These are phyloP conservation scores for Drosophila planitibia DNA, from an alignment of 2,888 invertebrate genomes.

Conservation along the genomic window DNA sequence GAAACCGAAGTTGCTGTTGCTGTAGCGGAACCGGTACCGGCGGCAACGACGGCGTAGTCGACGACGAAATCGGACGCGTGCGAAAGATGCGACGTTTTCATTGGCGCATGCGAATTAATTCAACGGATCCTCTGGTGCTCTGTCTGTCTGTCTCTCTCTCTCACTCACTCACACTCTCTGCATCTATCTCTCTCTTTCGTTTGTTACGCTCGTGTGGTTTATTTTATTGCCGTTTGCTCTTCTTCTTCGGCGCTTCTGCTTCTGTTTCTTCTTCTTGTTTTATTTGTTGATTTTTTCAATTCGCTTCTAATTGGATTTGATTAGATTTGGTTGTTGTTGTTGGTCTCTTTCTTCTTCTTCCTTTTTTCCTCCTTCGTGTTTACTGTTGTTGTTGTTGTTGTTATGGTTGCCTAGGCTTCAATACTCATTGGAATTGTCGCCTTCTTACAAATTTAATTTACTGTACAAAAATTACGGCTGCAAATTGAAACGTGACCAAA, in stretches of 20 bases:
- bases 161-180: conserved; percentile 1
- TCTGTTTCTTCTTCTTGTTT: conserved; percentile 13
- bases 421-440: conserved; percentile 25
- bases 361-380: conserved; percentile 18
- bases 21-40: conserved; percentile 37
- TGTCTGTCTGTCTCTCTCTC: conserved; percentile 6
- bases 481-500: conserved; percentile 46
- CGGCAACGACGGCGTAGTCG: conserved; percentile 82
- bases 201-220: conserved; percentile 7
- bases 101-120: conserved; percentile 77
- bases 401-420: conserved; percentile 8
- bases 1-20: conserved; percentile 3
- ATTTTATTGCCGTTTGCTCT: conserved; percentile 19
- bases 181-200: conserved; percentile 4
- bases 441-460: conserved; percentile 44
- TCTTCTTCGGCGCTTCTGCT: conserved; percentile 7
- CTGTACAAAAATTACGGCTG: conserved; percentile 48
- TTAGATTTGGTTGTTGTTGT: conserved; percentile 38
- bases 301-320: conserved; percentile 55
- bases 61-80: conserved; percentile 82
- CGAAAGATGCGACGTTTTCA: conserved; percentile 83
- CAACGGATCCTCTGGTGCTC: conserved; percentile 63
- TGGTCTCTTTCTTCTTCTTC: conserved; percentile 32
- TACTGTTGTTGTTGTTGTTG: conserved; percentile 7
- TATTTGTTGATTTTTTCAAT: conserved; percentile 36